phyloP scores from a whole-genome alignment of 2,888 invertebrate species.

The Netelia virgata region DNA sequence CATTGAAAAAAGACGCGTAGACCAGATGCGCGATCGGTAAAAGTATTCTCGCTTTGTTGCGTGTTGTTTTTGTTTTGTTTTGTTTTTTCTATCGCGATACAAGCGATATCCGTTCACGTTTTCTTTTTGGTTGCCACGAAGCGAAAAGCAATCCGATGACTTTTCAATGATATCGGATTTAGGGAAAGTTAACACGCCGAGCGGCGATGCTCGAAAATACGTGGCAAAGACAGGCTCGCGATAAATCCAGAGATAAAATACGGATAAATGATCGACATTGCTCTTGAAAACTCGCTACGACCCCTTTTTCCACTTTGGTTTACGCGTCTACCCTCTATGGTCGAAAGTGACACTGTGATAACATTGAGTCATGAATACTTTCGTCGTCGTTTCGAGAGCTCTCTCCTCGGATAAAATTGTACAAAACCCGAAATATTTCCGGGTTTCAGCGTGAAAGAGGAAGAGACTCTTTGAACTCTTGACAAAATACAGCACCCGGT shows the following conservation, averaged over 20 bases:
- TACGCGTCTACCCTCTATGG: conserved; percentile 15
- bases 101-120: neutral
- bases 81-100: neutral
- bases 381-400: conserved; percentile 64
- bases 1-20: neutral
- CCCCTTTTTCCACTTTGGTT: neutral
- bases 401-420: conserved; percentile 34
- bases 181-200: conserved; percentile 32
- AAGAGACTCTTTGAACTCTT: conserved; percentile 20
- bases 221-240: conserved; percentile 65
- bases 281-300: conserved; percentile 44
- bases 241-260: conserved; percentile 42
- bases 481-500: conserved; percentile 5
- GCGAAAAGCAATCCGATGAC: conserved; percentile 48
- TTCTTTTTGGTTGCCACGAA: conserved; percentile 10
- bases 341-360: conserved; percentile 74
- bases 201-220: conserved; percentile 20
- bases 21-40: neutral
- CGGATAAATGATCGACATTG: conserved; percentile 58
- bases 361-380: conserved; percentile 76
- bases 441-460: neutral
- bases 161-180: conserved; percentile 62
- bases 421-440: conserved; percentile 25
- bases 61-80: conserved; percentile 1
- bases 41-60: neutral